Evolutionary conservation across 2,797 vertebrate genomes (phyloP), one percentile per base, ranked within the genome.

Genomic region (Gymnocypris eckloni): DNA sequence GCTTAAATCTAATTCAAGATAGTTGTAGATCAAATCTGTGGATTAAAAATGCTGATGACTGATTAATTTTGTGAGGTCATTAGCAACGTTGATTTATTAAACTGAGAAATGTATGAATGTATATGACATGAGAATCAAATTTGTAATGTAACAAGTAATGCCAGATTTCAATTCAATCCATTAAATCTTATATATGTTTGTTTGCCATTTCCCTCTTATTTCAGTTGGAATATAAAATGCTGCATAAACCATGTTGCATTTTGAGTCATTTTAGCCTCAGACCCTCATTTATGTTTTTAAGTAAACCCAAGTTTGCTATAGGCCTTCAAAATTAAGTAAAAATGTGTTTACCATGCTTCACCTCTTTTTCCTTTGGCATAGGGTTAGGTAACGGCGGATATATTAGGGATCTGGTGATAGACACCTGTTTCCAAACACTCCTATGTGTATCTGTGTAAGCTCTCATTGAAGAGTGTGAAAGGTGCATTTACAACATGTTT

Each of bases 1-100:
- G 15, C 9, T 10, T 4, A 33, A 37, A 2, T 69, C 18, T 50
- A 52, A 48, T 39, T 43, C 5, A 12, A 71, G 5, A 10, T 18
- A 71, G 20, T 70, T 25, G 33, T 41, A 13, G 33, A 72, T 82
- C 13, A 41, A 41, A 41, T 43, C 43, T 20, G 2, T 64, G 25
- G 61, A 64, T 64, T 25, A 64, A 81, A 71, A 71, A 12, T 16
- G 33, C 37, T 82, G 48, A 64, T 71, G 48, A 56, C 37, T 71
- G 12, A 3, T 33, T 52, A 9, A 71, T 81, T 52, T 81, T 54
- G 28, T 52, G 33, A 48, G 45, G 7, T 70, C 3, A 15, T 37
- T 52, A 52, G 12, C 28, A 4, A 13, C 15, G 12, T 81, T 81
- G 4, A 52, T 52, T 69, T 33, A 37, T 67, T 52, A 81, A 81